A percentile compares a stretch with the other conserved stretches of the same genome.
These are phyloP conservation scores for Chloroceryle aenea DNA, from an alignment of 2,113 vertebrate genomes.

Conservation along the genomic window DNA sequence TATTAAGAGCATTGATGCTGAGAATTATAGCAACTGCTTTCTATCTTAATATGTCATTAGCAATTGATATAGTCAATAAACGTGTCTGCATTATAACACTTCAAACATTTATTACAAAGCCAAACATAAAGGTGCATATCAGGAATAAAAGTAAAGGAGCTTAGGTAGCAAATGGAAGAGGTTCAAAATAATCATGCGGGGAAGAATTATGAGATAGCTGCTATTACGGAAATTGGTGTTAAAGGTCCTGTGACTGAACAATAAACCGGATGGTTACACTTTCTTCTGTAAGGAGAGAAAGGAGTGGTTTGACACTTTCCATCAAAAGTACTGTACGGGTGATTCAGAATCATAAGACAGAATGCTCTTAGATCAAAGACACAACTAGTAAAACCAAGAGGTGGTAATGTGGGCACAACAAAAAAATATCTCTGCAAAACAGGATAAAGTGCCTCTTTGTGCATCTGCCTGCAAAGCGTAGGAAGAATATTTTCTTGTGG, in stretches of 20 bases:
- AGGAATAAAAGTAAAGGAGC: neutral
- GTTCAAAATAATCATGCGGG: neutral
- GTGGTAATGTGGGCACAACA: neutral
- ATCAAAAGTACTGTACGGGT: neutral
- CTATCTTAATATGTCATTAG: neutral
- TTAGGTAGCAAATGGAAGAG: neutral
- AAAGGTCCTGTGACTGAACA: neutral
- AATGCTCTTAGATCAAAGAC: neutral
- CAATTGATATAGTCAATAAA: neutral
- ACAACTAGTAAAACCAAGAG: neutral
- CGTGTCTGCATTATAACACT: neutral
- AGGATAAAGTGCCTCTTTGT: neutral
- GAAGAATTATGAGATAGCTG: neutral
- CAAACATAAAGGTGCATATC: neutral
- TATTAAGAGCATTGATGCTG: neutral
- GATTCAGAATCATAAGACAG: conserved; percentile 14
- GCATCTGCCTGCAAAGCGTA: neutral
- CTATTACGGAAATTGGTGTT: neutral
- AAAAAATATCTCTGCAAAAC: neutral
- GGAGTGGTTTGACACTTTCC: neutral
- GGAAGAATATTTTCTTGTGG: conserved; percentile 11
- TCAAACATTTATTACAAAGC: neutral
- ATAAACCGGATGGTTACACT: neutral
- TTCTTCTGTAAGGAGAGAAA: neutral
- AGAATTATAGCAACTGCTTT: neutral